phyloP scores from a whole-genome alignment of 2,888 invertebrate species.

The Troides aeacus region DNA sequence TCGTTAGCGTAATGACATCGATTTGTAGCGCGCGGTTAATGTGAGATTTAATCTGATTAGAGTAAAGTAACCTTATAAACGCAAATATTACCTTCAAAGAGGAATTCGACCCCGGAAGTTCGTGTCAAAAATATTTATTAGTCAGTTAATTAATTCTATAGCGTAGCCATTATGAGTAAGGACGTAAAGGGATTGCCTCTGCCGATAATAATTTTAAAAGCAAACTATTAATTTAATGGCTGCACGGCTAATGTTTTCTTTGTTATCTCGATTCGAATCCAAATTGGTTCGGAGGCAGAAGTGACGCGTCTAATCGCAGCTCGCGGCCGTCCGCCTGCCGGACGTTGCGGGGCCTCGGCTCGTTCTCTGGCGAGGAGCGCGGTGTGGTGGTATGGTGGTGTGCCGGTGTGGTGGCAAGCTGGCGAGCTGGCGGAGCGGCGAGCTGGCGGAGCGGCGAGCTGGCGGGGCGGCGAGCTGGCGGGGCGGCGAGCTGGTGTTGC shows the following conservation, averaged over 20 bases:
- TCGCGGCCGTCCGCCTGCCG: too few relatives aligned
- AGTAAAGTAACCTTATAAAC: conserved; percentile 26
- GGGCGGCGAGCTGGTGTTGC: conserved; percentile 48
- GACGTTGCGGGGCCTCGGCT: too few relatives aligned
- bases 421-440: too few relatives aligned
- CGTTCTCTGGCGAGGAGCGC: too few relatives aligned
- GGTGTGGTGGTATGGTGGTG: too few relatives aligned
- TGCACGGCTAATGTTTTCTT: neutral
- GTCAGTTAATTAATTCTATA: conserved; percentile 19
- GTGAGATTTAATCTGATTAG: conserved; percentile 17
- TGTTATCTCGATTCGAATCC: neutral
- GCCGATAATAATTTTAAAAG: neutral
- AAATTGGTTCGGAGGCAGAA: too few relatives aligned
- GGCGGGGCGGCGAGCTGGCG: too few relatives aligned
- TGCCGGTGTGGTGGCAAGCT: too few relatives aligned
- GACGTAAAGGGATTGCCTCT: conserved; percentile 15
- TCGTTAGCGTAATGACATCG: neutral
- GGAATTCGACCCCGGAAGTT: conserved; percentile 30
- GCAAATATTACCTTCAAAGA: conserved; percentile 22
- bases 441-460: too few relatives aligned
- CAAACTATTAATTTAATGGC: neutral
- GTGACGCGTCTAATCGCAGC: too few relatives aligned
- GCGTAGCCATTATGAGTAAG: conserved; percentile 20
- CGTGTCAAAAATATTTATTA: conserved; percentile 24
- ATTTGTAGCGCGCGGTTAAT: conserved; percentile 3